These are phyloP conservation scores for Macquaria australasica DNA, from an alignment of 2,113 vertebrate species.

Conservation along the genomic window DNA sequence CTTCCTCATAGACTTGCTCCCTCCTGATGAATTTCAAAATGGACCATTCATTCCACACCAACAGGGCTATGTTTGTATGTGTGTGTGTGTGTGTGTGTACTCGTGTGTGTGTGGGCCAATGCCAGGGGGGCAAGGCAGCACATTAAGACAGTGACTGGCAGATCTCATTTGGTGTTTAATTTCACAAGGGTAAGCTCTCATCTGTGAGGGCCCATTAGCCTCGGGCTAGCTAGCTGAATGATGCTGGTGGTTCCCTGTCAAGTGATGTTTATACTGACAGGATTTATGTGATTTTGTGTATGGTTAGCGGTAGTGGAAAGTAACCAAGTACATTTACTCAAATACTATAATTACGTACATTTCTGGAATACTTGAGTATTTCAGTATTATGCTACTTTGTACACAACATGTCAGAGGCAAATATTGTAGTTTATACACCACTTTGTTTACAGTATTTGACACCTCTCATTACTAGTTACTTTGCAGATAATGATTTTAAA, in stretches of 20 bases:
- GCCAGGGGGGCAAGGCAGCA: slow-evolving; percentile 61
- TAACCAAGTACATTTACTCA: neutral
- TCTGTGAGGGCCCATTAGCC: slow-evolving; percentile 62
- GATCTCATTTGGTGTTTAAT: slow-evolving; percentile 81
- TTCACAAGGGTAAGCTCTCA: slow-evolving; percentile 69
- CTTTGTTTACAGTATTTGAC: neutral
- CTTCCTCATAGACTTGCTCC: slow-evolving; percentile 51
- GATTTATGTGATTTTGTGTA: neutral
- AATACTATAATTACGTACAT: neutral
- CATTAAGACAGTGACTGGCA: slow-evolving; percentile 78
- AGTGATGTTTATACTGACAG: slow-evolving; percentile 45
- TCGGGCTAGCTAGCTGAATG: slow-evolving; percentile 43
- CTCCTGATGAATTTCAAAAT: slow-evolving; percentile 65
- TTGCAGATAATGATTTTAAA: neutral
- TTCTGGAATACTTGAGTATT: neutral
- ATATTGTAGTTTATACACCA: neutral
- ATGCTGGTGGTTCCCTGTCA: slow-evolving; percentile 25
- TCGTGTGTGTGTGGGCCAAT: slow-evolving; percentile 39
- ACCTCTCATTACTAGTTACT: neutral
- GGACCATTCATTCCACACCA: slow-evolving; percentile 52
- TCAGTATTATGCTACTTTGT: neutral
- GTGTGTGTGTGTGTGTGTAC: slow-evolving; percentile 27
- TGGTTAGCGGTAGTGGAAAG: neutral
- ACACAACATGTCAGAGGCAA: neutral
- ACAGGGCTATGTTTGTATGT: slow-evolving; percentile 35